Base-by-base conservation (phyloP, 2,797 vertebrate species). In the Antennarius maculatus region DNA sequence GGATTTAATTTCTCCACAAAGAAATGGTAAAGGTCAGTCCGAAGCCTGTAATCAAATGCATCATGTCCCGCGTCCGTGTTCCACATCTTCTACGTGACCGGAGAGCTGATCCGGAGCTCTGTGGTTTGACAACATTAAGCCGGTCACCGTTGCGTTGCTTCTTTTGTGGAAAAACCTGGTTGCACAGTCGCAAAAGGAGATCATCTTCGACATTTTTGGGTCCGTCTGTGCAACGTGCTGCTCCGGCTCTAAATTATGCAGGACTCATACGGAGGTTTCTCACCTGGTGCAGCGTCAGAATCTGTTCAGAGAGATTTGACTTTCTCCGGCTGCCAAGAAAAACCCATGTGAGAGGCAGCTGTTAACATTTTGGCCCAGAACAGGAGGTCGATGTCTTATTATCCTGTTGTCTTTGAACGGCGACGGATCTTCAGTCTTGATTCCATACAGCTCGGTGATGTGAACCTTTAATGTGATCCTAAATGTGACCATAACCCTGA, bases 11-110 rank as follows among this genome's bases (percentile, higher is more conserved):
- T 58, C 69, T 76, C 57, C 46, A 59, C 59, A 56, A 68, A 63
- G 64, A 59, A 76, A 42, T 31, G 16, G 46, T 42, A 80, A 87
- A 86, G 84, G 83, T 90, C 86, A 85, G 60, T 54, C 48, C 54
- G 67, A 61, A 58, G 63, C 56, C 57, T 15, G 14, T 74, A 68
- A 86, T 80, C 65, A 51, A 70, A 84, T 61, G 60, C 69, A 61
- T 59, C 27, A 16, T 46, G 76, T 14, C 60, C 54, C 57, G 54
- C 76, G 58, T 82, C 71, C 63, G 73, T 60, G 66, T 71, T 61
- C 56, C 77, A 60, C 72, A 65, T 18, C 1, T 17, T n/a, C 43
- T 51, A n/a, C 66, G 68, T 84, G 79, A 80, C 56, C 17, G 29
- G 77, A 70, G 73, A 37, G 67, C 70, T 58, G 63, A 84, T 73